Evolutionary conservation across 2,888 invertebrate species (phyloP), one percentile per base, ranked within the genome.

Genomic region (Brenthis ino): DNA sequence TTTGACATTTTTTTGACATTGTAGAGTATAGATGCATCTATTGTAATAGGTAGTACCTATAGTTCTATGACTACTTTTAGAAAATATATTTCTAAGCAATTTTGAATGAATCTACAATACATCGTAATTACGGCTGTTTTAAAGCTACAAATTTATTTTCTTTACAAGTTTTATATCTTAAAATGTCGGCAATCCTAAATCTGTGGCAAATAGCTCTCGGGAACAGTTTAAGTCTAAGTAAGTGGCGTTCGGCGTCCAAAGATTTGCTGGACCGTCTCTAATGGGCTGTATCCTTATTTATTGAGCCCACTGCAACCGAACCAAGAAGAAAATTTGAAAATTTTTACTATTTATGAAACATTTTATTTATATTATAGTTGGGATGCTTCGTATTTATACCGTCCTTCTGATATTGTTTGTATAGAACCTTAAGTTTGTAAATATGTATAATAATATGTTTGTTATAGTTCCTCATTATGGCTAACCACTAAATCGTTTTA

Each of bases 201-300:
- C 91, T 63, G 63, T 85, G 84, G 88, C 85, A 91, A 91, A 91
- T 91, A 91, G 86, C 89, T 80, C 82, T 83, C 81, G 79, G 81
- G 85, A 86, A 90, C 90, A 88, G 85, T 90, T 88, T 92, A 93
- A 93, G 93, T 93, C 89, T 92, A 92, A 93, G 93, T 92, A 92
- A 93, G 91, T 92, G 93, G 88, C 86, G 93, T 91, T 92, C 89
- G 92, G 91, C 82, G 91, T 80, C 82, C 86, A 84, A 86, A 92
- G 93, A 93, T 93, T 93, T 92, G 92, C 91, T 89, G 91, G 89
- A 89, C 91, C 91, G 91, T 82, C 91, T 89, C 85, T 93, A 93
- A 93, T 93, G 93, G 93, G 86, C 86, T 82, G 87, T 87, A 93
- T 92, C 92, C 92, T 93, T 93, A 93, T 93, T 93, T 93, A 93